A percentile compares a stretch with the other conserved stretches of the same genome.
Conservation (phyloP, 1,140 invertebrate genomes). For the Bemisia tabaci region DNA sequence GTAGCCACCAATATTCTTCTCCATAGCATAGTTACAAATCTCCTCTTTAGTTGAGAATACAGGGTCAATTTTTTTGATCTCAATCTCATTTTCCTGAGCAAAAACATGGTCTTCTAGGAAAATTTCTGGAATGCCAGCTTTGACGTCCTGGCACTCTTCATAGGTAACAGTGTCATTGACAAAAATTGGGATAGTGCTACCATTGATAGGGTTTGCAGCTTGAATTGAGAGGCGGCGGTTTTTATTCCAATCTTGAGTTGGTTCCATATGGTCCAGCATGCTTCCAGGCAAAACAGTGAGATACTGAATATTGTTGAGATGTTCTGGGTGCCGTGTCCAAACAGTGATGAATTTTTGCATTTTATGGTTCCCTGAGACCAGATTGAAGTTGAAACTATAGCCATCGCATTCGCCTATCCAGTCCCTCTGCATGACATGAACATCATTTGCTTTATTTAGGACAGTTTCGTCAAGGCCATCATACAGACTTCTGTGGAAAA, state of each 20-base stretch:
- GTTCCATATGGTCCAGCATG: constrained; percentile 7
- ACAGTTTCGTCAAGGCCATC: constrained; percentile 56
- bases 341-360: constrained; percentile 37
- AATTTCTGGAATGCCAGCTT: constrained; percentile 46
- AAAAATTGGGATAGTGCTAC: constrained; percentile 51
- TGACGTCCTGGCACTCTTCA: constrained; percentile 42
- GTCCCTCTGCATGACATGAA: constrained; percentile 77
- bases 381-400: constrained; percentile 53
- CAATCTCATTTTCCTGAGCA: constrained; percentile 36
- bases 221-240: background rate
- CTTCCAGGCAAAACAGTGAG: constrained; percentile 31
- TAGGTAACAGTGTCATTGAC: constrained; percentile 42
- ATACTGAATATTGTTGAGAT: constrained; percentile 45
- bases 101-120: constrained; percentile 41
- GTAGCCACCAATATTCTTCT: constrained; percentile 57
- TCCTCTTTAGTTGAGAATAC: constrained; percentile 25
- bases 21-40: constrained; percentile 39
- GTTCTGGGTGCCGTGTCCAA: constrained; percentile 67
- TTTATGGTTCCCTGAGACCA: constrained; percentile 21
- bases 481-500: constrained; percentile 34
- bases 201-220: constrained; percentile 62
- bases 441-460: constrained; percentile 66
- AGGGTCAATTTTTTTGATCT: constrained; percentile 18
- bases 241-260: background rate
- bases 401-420: constrained; percentile 94